A percentile compares a stretch with the other conserved stretches of the same genome.
These are phyloP conservation scores for Heterodera schachtii DNA, from an alignment of 1,140 invertebrate species.

Conservation along the genomic window DNA sequence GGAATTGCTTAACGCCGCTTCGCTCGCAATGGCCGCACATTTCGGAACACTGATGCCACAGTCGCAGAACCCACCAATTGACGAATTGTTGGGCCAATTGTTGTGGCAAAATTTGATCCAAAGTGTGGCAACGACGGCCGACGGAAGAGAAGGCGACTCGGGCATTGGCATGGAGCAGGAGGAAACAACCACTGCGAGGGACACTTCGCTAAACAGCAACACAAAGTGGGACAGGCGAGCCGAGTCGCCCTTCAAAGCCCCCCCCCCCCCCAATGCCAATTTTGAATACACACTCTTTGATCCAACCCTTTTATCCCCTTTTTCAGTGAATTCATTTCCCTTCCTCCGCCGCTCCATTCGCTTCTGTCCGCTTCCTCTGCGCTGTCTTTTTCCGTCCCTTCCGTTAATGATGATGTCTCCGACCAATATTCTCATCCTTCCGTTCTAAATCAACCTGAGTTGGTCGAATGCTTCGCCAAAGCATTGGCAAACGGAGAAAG, in stretches of 20 bases:
- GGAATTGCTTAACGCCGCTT: conserved; percentile 4
- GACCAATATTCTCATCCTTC: background rate
- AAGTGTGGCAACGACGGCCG: background rate
- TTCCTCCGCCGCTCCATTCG: background rate
- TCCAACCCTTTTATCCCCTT: background rate
- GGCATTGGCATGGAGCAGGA: conserved; percentile 13
- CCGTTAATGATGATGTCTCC: background rate
- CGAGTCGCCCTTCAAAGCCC: too few relatives aligned
- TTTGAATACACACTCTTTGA: background rate
- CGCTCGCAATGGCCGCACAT: conserved; percentile 7
- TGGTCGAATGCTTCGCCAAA: background rate
- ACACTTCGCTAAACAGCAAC: background rate
- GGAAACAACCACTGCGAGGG: background rate
- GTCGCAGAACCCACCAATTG: background rate
- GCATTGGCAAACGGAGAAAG: background rate
- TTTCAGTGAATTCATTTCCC: background rate
- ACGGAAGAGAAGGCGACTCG: background rate
- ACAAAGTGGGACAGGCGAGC: background rate
- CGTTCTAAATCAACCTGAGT: background rate
- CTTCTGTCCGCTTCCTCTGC: background rate
- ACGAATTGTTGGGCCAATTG: background rate
- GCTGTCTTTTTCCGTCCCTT: background rate
- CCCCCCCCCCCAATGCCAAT: too few relatives aligned
- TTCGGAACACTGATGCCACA: background rate
- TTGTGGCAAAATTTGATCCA: background rate